Evolutionary conservation across 2,888 invertebrate genomes (phyloP).

Genomic region (Julus scandinavius): DNA sequence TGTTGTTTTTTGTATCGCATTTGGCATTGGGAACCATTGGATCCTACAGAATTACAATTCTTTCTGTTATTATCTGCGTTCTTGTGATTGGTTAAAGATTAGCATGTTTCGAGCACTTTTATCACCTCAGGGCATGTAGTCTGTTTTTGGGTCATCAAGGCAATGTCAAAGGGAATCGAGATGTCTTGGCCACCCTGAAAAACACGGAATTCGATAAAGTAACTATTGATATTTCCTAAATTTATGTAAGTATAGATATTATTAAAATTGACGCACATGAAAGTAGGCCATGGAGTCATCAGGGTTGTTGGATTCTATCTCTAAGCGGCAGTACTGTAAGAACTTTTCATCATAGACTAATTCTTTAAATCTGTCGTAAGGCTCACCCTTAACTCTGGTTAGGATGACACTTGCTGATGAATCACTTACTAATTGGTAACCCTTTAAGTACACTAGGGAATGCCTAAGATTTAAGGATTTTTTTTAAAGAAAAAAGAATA

Average conservation of each 20-base stretch:
- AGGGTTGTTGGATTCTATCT: constrained; percentile 13
- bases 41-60: neutral
- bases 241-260: too few relatives aligned
- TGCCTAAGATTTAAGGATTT: too few relatives aligned
- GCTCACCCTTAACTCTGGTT: neutral
- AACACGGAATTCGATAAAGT: too few relatives aligned
- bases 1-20: neutral
- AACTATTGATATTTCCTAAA: too few relatives aligned
- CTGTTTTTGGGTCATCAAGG: neutral
- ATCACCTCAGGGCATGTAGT: neutral
- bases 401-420: neutral
- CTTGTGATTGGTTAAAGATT: neutral
- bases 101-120: too few relatives aligned
- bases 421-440: neutral
- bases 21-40: constrained; percentile 8
- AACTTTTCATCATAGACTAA: neutral
- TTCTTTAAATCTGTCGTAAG: neutral
- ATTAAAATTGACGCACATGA: neutral
- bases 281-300: constrained; percentile 1
- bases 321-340: neutral
- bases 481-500: too few relatives aligned
- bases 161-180: neutral
- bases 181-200: neutral
- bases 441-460: neutral
- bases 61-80: too few relatives aligned